These are phyloP conservation scores for Mimas tiliae DNA, from an alignment of 2,888 invertebrate species.

Conservation along the genomic window DNA sequence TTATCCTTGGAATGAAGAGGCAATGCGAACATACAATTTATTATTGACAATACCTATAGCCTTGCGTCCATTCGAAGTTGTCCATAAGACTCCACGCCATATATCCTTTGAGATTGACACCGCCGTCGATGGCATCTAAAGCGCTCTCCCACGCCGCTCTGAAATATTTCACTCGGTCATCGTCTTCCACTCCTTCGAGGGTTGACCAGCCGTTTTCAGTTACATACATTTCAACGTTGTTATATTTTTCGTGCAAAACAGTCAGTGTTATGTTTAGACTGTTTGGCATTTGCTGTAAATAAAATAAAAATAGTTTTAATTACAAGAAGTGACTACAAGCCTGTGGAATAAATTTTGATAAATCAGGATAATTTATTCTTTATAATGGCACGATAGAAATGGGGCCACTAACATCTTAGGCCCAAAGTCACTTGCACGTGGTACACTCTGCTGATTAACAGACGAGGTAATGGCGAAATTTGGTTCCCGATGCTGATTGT, in stretches of 20 bases:
- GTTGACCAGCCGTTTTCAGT: conserved; percentile 86
- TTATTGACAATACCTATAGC: conserved; percentile 70
- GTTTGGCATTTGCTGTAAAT: conserved; percentile 76
- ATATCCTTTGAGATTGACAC: conserved; percentile 79
- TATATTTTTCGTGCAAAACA: conserved; percentile 73
- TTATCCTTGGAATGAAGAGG: no score
- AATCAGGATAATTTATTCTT: no score
- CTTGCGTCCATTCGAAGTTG: conserved; percentile 86
- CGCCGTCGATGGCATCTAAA: conserved; percentile 70
- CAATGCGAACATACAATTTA: no score
- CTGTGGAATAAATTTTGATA: no score
- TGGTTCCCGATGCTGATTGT: no score
- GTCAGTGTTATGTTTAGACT: conserved; percentile 83
- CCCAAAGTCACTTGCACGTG: no score
- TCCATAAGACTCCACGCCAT: conserved; percentile 87
- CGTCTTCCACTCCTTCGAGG: conserved; percentile 62
- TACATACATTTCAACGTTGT: conserved; percentile 79
- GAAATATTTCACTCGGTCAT: conserved; percentile 66
- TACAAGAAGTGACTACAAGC: no score
- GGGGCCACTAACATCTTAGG: no score
- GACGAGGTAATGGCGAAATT: no score
- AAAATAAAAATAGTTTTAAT: background rate
- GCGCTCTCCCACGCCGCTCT: conserved; percentile 67
- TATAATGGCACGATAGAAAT: no score
- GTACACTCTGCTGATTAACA: no score